phyloP scores from a whole-genome alignment of 2,797 vertebrate genomes.

The Arrhamphus sclerolepis region DNA sequence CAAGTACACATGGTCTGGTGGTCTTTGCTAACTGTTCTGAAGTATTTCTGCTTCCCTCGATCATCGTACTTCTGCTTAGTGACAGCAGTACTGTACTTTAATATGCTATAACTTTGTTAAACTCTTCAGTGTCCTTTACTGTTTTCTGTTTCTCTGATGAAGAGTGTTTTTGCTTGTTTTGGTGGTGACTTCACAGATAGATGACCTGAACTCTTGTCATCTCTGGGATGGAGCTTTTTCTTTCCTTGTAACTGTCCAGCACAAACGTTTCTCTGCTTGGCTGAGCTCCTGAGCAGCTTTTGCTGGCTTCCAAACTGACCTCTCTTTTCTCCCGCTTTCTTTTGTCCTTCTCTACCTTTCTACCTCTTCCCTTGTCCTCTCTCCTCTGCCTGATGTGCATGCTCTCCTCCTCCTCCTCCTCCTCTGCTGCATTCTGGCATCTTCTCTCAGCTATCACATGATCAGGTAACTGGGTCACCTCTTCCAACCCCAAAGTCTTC shows the following conservation, averaged over 20 bases:
- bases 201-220: slow-evolving; percentile 15
- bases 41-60: slow-evolving; percentile 1
- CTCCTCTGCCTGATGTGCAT: slow-evolving; percentile 91
- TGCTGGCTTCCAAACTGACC: slow-evolving; percentile 79
- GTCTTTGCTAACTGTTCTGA: slow-evolving; percentile 1
- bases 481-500: slow-evolving; percentile 64
- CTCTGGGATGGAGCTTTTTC: slow-evolving; percentile 19
- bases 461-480: slow-evolving; percentile 96
- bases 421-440: slow-evolving; percentile 97
- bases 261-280: slow-evolving; percentile 51
- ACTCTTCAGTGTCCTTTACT: background rate
- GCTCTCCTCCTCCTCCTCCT: slow-evolving; percentile 90
- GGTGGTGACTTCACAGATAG: slow-evolving; percentile 30
- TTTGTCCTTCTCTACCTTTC: slow-evolving; percentile 71
- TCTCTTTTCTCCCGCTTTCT: slow-evolving; percentile 74
- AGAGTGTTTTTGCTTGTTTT: slow-evolving; percentile 29
- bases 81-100: slow-evolving; percentile 12
- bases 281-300: slow-evolving; percentile 49
- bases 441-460: slow-evolving; percentile 99
- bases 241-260: slow-evolving; percentile 7
- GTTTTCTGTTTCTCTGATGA: slow-evolving; percentile 11
- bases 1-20: background rate
- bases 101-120: slow-evolving; percentile 8
- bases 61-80: background rate
- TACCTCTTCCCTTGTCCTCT: slow-evolving; percentile 65